phyloP scores from a whole-genome alignment of 2,113 vertebrate species.

The Strix aluco region DNA sequence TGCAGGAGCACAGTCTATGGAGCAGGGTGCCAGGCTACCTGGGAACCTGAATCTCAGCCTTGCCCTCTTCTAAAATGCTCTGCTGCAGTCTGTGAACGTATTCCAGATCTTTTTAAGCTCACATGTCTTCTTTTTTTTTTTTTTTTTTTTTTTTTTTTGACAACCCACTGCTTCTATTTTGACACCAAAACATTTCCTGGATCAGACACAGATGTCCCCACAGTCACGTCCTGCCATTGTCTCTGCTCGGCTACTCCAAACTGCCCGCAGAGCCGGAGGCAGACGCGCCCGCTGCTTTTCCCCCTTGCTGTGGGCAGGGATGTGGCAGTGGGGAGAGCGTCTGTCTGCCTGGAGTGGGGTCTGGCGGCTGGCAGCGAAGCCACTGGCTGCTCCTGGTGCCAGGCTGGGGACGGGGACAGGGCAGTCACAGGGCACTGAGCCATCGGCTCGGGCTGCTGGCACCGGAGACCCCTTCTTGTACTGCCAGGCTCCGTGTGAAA shows the following conservation, averaged over 20 bases:
- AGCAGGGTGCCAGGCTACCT: neutral
- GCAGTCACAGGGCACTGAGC: too few relatives aligned
- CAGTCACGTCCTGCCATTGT: constrained; percentile 42
- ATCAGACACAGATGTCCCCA: constrained; percentile 1
- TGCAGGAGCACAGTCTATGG: neutral
- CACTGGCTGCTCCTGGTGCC: neutral
- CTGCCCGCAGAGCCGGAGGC: neutral
- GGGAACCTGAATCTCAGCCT: neutral
- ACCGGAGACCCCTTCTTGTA: neutral
- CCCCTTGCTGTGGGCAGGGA: neutral
- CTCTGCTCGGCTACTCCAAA: neutral
- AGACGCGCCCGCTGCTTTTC: neutral
- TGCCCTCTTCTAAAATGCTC: neutral
- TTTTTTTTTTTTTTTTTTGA: neutral
- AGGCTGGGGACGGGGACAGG: neutral
- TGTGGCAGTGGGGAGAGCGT: accelerated
- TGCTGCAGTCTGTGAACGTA: neutral
- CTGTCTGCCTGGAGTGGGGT: accelerated
- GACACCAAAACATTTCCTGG: neutral
- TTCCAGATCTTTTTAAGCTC: neutral
- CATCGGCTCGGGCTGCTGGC: neutral
- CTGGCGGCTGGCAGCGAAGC: neutral
- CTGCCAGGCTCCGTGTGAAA: neutral
- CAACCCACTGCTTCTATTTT: neutral
- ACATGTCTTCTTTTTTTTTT: neutral